These are phyloP conservation scores for Anniella stebbinsi DNA, from an alignment of 2,797 vertebrate genomes.

Conservation along the genomic window DNA sequence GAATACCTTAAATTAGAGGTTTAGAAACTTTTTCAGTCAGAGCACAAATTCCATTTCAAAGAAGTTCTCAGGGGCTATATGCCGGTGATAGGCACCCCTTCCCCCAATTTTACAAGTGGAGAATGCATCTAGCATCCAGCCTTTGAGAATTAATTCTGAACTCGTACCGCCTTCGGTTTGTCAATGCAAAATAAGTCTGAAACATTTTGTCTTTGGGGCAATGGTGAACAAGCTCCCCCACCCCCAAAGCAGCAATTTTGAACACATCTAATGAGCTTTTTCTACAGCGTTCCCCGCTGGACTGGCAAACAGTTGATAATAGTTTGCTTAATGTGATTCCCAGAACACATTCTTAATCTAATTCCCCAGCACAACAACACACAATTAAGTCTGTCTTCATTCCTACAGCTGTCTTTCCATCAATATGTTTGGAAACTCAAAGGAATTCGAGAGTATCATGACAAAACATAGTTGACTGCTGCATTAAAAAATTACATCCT, in stretches of 20 bases:
- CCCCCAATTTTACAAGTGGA: not conserved
- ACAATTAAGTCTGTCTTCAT: constrained; percentile 48
- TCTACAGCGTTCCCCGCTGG: constrained; percentile 52
- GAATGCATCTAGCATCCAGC: not conserved
- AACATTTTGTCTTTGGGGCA: not conserved
- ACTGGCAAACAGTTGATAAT: constrained; percentile 46
- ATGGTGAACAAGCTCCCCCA: constrained; percentile 23
- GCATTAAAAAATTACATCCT: constrained; percentile 26
- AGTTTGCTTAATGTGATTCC: constrained; percentile 40
- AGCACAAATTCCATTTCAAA: no score
- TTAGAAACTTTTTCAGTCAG: no score
- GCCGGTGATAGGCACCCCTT: no score
- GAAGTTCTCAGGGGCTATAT: no score
- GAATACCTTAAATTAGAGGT: no score
- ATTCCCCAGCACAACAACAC: constrained; percentile 50
- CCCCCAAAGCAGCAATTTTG: constrained; percentile 41
- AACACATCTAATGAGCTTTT: constrained; percentile 54
- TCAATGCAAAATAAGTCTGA: constrained; percentile 22
- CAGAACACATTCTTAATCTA: constrained; percentile 54
- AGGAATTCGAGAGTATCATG: constrained; percentile 47
- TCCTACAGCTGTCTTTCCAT: constrained; percentile 34
- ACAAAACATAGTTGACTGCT: constrained; percentile 25
- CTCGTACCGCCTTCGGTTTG: not conserved
- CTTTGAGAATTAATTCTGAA: constrained; percentile 21
- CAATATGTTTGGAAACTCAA: constrained; percentile 40